Evolutionary conservation across 1,140 invertebrate genomes (phyloP).

Genomic region (Scylla paramamosain): DNA sequence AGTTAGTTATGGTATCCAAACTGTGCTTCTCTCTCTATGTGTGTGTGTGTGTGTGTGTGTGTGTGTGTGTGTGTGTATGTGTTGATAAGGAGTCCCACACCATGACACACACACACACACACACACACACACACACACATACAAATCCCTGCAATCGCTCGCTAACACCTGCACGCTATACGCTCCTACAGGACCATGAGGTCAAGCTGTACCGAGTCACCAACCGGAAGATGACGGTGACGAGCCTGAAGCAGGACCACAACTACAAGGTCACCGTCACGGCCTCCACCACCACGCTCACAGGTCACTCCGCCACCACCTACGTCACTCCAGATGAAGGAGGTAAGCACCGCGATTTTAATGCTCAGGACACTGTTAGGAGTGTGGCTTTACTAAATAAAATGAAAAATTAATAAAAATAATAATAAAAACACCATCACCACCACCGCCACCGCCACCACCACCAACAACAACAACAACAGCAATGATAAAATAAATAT

Average conservation of each 20-base stretch:
- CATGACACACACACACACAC: too few relatives aligned
- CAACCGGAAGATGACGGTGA: not conserved
- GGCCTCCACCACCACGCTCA: slow-evolving; percentile 21
- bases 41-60: not conserved
- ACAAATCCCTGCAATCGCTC: too few relatives aligned
- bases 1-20: not conserved
- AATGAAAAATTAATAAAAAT: too few relatives aligned
- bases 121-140: too few relatives aligned
- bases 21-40: not conserved
- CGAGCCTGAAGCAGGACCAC: not conserved
- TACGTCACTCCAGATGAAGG: slow-evolving; percentile 6
- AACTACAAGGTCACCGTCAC: slow-evolving; percentile 28
- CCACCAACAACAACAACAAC: too few relatives aligned
- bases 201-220: slow-evolving; percentile 17
- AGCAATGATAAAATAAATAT: too few relatives aligned
- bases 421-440: too few relatives aligned
- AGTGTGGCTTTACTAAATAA: too few relatives aligned
- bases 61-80: slow-evolving; percentile 40
- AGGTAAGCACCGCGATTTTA: not conserved
- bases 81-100: too few relatives aligned
- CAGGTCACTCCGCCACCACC: not conserved
- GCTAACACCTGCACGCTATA: too few relatives aligned
- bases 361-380: too few relatives aligned
- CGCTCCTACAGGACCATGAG: not conserved
- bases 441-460: too few relatives aligned